Percentiles rank a stretch among this genome's conserved stretches.
Conservation (phyloP, 2,797 vertebrate species). For the Steatocranus sp. region DNA sequence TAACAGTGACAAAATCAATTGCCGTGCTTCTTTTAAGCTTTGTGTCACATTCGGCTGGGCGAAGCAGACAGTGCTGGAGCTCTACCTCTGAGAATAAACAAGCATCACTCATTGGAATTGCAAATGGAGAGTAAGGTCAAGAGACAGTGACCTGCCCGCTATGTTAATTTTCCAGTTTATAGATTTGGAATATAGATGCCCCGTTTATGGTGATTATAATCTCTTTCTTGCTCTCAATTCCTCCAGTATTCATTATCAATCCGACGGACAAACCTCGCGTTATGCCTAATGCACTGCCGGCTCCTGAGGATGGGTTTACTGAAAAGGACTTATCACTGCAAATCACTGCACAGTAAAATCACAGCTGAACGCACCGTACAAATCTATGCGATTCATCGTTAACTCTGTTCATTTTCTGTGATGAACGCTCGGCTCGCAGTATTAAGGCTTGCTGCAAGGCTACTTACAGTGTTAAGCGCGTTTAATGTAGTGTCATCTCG, state of each 20-base stretch:
- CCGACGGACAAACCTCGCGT: constrained; percentile 47
- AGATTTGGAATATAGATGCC: constrained; percentile 73
- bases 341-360: neutral
- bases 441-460: neutral
- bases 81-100: constrained; percentile 57
- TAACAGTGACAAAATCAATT: constrained; percentile 33
- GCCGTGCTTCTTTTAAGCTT: constrained; percentile 25
- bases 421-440: neutral
- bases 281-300: constrained; percentile 25
- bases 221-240: constrained; percentile 50
- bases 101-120: constrained; percentile 73
- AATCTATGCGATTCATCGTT: neutral
- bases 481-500: constrained; percentile 98
- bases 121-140: constrained; percentile 70
- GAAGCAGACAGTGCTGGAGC: constrained; percentile 37
- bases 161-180: constrained; percentile 68
- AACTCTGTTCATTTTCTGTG: neutral
- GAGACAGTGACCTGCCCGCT: constrained; percentile 66
- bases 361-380: neutral
- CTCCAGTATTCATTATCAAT: constrained; percentile 46
- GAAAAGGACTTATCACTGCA: constrained; percentile 12
- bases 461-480: constrained; percentile 95
- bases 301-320: constrained; percentile 16
- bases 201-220: constrained; percentile 73
- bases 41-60: constrained; percentile 41